Base-by-base conservation (phyloP, 2,797 vertebrate species). In the Acrossocheilus fasciatus region DNA sequence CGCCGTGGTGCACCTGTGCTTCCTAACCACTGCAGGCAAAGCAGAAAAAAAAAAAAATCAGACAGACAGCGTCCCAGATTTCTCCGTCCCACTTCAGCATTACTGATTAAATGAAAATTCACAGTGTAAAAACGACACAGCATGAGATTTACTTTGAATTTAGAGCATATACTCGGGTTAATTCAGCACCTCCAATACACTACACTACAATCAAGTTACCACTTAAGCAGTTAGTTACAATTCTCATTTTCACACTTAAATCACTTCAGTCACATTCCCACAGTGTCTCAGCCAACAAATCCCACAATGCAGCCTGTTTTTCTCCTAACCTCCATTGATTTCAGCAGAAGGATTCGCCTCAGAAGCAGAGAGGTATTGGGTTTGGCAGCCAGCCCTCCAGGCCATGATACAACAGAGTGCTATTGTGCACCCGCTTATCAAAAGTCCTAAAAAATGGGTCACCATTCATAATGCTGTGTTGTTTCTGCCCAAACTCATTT, bases 231-330 rank as follows among this genome's bases (percentile, higher is more conserved):
- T 34, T 17, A 20, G 36, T 34, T 20, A 66, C 30, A 11, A 20
- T n/a, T 43, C 18, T 72, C 47, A 70, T 54, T 77, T 50, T 64
- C 52, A 79, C 84, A 83, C 85, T 79, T 75, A 70, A 88, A 66
- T 73, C 54, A 74, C 78, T 84, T 89, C 75, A 82, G 81, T 82
- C 36, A 82, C 30, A 86, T 87, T 88, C 85, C 82, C 79, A 77
- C 76, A 86, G 82, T 34, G 62, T 88, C 86, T 34, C 23, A 75
- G 84, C 86, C 72, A 89, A 89, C 79, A 86, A 47, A 23, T 77
- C 45, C 47, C 70, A 88, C 86, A 86, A 87, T 59, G 74, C 83
- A 45, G 86, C 62, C 81, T 70, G 86, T 81, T 89, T 81, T 59
- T 52, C 76, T 83, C 45, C 15, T 50, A 69, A 70, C 23, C 26